Evolutionary conservation across 1,140 invertebrate genomes (phyloP).

Genomic region (Cydia pomonella): DNA sequence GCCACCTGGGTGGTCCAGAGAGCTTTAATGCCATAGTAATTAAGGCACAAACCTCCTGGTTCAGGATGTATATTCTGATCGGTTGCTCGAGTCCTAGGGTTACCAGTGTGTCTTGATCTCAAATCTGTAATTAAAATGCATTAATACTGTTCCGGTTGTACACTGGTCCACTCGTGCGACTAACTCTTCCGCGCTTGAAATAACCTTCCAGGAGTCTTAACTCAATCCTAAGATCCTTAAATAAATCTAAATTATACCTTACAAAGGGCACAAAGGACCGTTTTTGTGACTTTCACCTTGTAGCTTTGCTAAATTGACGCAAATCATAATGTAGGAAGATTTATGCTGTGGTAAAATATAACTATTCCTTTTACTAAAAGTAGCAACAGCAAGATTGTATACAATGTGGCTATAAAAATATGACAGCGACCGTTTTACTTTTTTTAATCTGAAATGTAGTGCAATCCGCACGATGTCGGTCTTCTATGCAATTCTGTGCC

Average conservation of each 20-base stretch:
- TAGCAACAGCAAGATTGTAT: not conserved
- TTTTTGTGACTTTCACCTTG: not conserved
- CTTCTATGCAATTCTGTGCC: not conserved
- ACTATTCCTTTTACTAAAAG: slow-evolving; percentile 4
- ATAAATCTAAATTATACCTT: slow-evolving; percentile 20
- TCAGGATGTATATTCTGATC: not conserved
- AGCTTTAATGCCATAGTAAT: slow-evolving; percentile 11
- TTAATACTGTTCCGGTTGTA: not conserved
- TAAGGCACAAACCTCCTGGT: slow-evolving; percentile 23
- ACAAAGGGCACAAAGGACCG: not conserved
- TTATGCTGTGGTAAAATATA: not conserved
- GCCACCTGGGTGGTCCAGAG: slow-evolving; percentile 22
- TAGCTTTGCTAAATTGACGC: not conserved
- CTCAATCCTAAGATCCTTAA: not conserved
- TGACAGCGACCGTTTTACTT: not conserved
- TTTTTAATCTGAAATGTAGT: slow-evolving; percentile 13
- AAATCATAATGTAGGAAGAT: not conserved
- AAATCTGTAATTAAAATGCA: not conserved
- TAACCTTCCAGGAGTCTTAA: slow-evolving; percentile 2
- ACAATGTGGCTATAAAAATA: not conserved
- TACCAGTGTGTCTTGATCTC: not conserved
- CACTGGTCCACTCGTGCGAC: not conserved
- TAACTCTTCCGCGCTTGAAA: not conserved
- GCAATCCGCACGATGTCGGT: not conserved
- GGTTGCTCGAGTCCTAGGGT: not conserved